phyloP scores from a whole-genome alignment of 2,797 vertebrate species.

The Danio aesculapii region DNA sequence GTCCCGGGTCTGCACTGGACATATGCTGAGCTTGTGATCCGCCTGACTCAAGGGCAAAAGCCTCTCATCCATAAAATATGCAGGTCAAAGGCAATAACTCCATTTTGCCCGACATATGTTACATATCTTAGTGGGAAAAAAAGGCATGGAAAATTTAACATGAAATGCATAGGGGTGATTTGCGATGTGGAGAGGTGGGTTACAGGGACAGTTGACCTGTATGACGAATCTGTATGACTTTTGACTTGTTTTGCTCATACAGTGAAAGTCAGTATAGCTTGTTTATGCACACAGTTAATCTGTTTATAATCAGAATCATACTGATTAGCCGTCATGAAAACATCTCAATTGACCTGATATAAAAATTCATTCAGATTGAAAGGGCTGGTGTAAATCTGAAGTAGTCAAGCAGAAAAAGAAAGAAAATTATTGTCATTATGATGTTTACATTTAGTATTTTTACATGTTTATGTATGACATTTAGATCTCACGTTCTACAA shows the following conservation, averaged over 20 bases:
- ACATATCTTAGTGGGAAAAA: conserved; percentile 33
- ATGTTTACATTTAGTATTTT: no score
- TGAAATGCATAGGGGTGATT: conserved; percentile 7
- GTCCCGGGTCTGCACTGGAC: conserved; percentile 56
- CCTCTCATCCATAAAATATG: conserved; percentile 63
- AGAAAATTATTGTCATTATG: no score
- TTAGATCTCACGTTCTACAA: no score
- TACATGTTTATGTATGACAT: no score
- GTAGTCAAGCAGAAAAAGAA: no score
- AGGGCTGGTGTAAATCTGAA: no score
- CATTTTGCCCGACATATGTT: conserved; percentile 44
- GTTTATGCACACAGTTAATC: not conserved
- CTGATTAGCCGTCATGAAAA: not conserved
- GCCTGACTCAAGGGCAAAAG: conserved; percentile 57
- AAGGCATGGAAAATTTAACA: conserved; percentile 17
- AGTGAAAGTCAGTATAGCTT: not conserved
- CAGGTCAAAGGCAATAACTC: conserved; percentile 56
- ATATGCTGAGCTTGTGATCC: conserved; percentile 64
- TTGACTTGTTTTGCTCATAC: not conserved
- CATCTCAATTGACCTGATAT: not conserved
- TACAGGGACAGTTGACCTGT: not conserved
- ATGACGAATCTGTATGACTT: not conserved
- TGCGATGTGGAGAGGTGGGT: not conserved
- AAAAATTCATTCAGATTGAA: no score
- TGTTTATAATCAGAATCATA: not conserved